These are phyloP conservation scores for Drosophila quadrilineata DNA, from an alignment of 1,140 invertebrate species.

Conservation along the genomic window DNA sequence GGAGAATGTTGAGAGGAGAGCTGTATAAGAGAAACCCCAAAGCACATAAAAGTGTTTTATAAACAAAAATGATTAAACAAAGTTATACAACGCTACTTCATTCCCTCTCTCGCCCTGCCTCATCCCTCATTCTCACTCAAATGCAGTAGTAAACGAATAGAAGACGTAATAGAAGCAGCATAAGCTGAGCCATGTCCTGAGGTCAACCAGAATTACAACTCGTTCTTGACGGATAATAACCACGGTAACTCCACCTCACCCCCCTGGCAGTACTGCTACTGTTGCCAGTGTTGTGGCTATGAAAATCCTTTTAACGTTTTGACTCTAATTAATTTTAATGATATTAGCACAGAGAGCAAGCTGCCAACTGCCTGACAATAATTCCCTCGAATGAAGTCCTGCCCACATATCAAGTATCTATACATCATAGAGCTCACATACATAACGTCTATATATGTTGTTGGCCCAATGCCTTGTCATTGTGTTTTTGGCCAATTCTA, in stretches of 20 bases:
- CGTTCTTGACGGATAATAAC: slow-evolving; percentile 53
- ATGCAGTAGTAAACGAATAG: slow-evolving; percentile 14
- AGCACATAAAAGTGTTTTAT: slow-evolving; percentile 51
- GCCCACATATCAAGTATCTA: slow-evolving; percentile 9
- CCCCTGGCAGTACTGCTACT: not conserved
- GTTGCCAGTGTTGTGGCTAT: slow-evolving; percentile 27
- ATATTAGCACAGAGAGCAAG: slow-evolving; percentile 55
- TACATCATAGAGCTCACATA: not conserved
- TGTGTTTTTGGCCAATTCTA: slow-evolving; percentile 72
- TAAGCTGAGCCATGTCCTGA: slow-evolving; percentile 10
- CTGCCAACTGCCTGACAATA: slow-evolving; percentile 16
- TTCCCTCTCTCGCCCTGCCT: no score
- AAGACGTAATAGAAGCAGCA: slow-evolving; percentile 3
- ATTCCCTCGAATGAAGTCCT: no score
- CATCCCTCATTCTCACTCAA: not conserved
- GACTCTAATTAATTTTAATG: slow-evolving; percentile 81
- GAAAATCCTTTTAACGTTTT: slow-evolving; percentile 75
- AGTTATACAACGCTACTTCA: slow-evolving; percentile 50
- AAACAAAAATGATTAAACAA: slow-evolving; percentile 73
- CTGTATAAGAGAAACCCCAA: not conserved
- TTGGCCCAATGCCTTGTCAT: slow-evolving; percentile 45
- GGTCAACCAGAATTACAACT: not conserved
- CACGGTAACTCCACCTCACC: no score
- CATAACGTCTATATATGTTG: not conserved
- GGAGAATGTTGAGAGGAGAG: slow-evolving; percentile 4